Base-by-base conservation (phyloP, 2,888 invertebrate genomes). In the Brachyptera risi region DNA sequence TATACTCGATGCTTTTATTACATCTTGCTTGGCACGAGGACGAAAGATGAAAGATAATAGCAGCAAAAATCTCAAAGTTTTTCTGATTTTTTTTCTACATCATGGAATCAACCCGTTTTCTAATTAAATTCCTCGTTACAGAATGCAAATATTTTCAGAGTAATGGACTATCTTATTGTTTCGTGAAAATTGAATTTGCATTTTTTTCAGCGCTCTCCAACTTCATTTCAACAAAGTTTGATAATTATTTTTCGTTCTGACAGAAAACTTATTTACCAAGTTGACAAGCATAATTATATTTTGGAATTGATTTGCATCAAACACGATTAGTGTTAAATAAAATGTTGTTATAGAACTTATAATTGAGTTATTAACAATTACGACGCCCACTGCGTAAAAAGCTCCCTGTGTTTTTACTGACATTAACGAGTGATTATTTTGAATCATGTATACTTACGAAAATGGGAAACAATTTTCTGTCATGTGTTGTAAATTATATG, bases 91-190 rank as follows among this genome's bases (percentile, higher is more conserved):
- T 42, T 42, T 42, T 19, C 19, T 21, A 21, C 42, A 42, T 42
- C 15, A 42, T 42, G 21, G 21, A 17, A 17, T 42, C 17, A 42
- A 21, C 15, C 19, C 17, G n/a, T n/a, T n/a, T 38, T 42, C 50
- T 51, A 51, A 51, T 51, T 51, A 51, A 51, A 51, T 51, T 51
- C 27, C 27, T 51, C 50, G 50, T 51, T 51, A 51, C 31, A 31
- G 31, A 51, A 51, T 51, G 50, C 50, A 51, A 51, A 51, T 51
- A 31, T 51, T 51, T 51, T 51, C 27, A n/a, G 31, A 51, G 50
- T 51, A 51, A 51, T 51, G 50, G 50, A 51, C 31, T 51, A 17
- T 51, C 50, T 51, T 51, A 51, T 51, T 51, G 50, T 51, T 51
- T 31, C 31, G 50, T 51, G 27, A 51, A 51, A n/a, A 51, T 51